Conservation (phyloP, 2,888 invertebrate species). For the Drosophila atroscutellata region DNA sequence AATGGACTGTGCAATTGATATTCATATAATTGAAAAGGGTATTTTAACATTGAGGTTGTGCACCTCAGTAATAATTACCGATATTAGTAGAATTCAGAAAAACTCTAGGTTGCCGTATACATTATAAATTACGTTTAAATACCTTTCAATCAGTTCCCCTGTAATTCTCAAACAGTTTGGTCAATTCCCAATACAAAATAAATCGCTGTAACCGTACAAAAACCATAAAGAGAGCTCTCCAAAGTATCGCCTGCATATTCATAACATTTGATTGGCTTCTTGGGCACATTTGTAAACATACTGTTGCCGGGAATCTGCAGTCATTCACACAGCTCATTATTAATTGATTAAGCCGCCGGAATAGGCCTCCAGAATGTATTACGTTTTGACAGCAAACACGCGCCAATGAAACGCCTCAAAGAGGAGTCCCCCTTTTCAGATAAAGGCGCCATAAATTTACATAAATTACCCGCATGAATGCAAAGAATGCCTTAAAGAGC, state of each 20-base stretch:
- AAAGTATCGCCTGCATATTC: conserved; percentile 42
- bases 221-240: conserved; percentile 3
- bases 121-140: neutral
- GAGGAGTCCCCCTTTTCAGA: conserved; percentile 35
- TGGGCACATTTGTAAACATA: neutral
- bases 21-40: neutral
- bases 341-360: conserved; percentile 66
- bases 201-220: neutral
- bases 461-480: conserved; percentile 81
- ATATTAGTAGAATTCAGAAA: neutral
- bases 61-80: neutral
- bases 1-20: conserved; percentile 9
- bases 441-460: conserved; percentile 76
- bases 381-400: conserved; percentile 76
- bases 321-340: conserved; percentile 57
- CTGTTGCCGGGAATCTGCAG: conserved; percentile 43
- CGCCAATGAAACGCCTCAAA: conserved; percentile 40
- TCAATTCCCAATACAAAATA: neutral
- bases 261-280: conserved; percentile 38
- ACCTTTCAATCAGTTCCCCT: neutral
- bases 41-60: neutral
- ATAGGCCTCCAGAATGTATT: conserved; percentile 41
- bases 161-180: neutral
- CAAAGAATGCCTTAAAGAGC: conserved; percentile 51
- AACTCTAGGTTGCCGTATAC: neutral